A percentile compares a stretch with the other conserved stretches of the same genome.
Evolutionary conservation across 2,797 vertebrate genomes (phyloP).

Genomic region (Clamator glandarius): DNA sequence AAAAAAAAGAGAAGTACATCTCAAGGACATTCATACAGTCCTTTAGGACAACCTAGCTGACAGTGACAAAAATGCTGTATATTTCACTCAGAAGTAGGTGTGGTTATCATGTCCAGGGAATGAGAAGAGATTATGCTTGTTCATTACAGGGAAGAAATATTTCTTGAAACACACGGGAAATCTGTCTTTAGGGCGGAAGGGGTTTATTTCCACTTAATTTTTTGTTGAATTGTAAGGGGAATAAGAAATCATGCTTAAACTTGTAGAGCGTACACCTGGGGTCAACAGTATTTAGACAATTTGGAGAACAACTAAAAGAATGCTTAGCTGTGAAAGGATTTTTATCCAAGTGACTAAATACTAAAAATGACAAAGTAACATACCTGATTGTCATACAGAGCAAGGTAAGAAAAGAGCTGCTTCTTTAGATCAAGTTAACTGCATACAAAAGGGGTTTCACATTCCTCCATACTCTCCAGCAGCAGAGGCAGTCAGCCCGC

Average conservation of each 20-base stretch:
- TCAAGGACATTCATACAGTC: not conserved
- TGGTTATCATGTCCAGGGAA: not conserved
- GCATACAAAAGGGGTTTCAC: not conserved
- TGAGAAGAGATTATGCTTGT: not conserved
- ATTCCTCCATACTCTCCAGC: not conserved
- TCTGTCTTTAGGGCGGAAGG: not conserved
- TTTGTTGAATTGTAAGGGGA: not conserved
- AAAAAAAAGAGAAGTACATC: not conserved
- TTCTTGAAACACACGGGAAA: not conserved
- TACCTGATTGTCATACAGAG: not conserved
- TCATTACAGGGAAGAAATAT: not conserved
- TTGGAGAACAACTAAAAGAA: not conserved
- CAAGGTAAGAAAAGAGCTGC: not conserved
- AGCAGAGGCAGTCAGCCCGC: not conserved
- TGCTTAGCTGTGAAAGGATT: not conserved
- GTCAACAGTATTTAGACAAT: not conserved
- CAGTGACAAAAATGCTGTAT: not conserved
- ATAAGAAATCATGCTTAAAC: not conserved
- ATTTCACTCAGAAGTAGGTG: not conserved
- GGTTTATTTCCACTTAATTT: not conserved
- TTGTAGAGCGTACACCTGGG: not conserved
- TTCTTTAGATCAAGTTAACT: not conserved
- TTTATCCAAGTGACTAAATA: not conserved
- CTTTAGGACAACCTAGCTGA: not conserved
- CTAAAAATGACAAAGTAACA: not conserved